Conservation (phyloP, 2,888 invertebrate genomes). For the Ecdyonurus torrentis region DNA sequence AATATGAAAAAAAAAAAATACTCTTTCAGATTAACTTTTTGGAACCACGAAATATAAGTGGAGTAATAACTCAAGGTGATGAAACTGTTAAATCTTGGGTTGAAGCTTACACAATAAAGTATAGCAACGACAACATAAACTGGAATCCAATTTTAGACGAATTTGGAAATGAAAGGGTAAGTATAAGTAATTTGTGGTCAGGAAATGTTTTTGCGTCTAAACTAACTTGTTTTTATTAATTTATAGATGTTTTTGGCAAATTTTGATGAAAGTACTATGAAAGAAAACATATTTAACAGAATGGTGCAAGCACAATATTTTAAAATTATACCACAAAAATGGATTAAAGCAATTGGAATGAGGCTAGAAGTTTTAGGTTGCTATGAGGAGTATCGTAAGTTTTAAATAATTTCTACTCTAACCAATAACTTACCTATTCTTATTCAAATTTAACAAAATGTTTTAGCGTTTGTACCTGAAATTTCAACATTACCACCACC, state of each 20-base stretch:
- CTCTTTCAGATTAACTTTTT: slow-evolving; percentile 52
- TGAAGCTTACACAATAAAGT: slow-evolving; percentile 50
- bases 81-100: slow-evolving; percentile 45
- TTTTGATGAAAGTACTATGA: slow-evolving; percentile 41
- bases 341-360: slow-evolving; percentile 56
- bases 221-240: neutral
- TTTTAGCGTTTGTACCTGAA: slow-evolving; percentile 7
- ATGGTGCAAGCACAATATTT: slow-evolving; percentile 55
- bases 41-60: slow-evolving; percentile 57
- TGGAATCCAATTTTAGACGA: slow-evolving; percentile 52
- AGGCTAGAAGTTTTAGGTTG: slow-evolving; percentile 65
- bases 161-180: slow-evolving; percentile 32
- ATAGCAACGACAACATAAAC: slow-evolving; percentile 48
- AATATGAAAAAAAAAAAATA: neutral
- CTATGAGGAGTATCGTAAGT: slow-evolving; percentile 50
- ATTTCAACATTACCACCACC: slow-evolving; percentile 6
- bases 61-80: slow-evolving; percentile 48
- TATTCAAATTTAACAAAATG: neutral
- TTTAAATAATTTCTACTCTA: neutral
- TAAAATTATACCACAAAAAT: slow-evolving; percentile 51
- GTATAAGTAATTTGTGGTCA: neutral
- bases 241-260: slow-evolving; percentile 34
- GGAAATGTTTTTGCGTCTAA: neutral
- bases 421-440: neutral
- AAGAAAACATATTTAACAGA: slow-evolving; percentile 47